Evolutionary conservation across 2,888 invertebrate genomes (phyloP).

Genomic region (Cerastis rubricosa): DNA sequence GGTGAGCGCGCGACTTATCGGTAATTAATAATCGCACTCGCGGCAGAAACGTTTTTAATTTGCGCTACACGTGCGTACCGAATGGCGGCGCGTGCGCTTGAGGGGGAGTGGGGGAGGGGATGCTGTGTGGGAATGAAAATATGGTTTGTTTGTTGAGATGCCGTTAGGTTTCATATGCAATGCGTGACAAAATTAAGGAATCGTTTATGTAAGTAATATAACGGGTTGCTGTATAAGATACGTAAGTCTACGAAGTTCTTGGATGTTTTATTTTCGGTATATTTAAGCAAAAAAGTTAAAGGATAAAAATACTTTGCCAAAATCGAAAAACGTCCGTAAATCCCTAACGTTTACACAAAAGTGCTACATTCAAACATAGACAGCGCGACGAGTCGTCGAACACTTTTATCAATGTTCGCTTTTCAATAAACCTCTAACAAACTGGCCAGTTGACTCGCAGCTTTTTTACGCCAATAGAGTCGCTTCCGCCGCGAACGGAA

Average conservation of each 20-base stretch:
- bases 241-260: not conserved
- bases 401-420: conserved; percentile 84
- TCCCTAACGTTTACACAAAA: conserved; percentile 73
- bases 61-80: conserved; percentile 85
- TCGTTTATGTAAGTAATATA: not conserved
- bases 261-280: not conserved
- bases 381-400: conserved; percentile 72
- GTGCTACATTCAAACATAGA: conserved; percentile 70
- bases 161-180: conserved; percentile 24
- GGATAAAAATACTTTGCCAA: conserved; percentile 29
- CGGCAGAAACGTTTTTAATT: conserved; percentile 87
- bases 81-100: conserved; percentile 83
- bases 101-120: conserved; percentile 40
- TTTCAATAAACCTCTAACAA: conserved; percentile 84
- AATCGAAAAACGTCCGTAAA: conserved; percentile 59
- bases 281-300: conserved; percentile 23
- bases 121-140: conserved; percentile 67
- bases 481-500: conserved; percentile 85
- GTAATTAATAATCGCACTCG: conserved; percentile 84
- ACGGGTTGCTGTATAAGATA: not conserved
- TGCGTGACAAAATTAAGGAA: not conserved
- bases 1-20: conserved; percentile 74
- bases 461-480: conserved; percentile 88
- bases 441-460: conserved; percentile 85
- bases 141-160: conserved; percentile 51